phyloP scores from a whole-genome alignment of 2,113 vertebrate species.

The Zapornia atra region DNA sequence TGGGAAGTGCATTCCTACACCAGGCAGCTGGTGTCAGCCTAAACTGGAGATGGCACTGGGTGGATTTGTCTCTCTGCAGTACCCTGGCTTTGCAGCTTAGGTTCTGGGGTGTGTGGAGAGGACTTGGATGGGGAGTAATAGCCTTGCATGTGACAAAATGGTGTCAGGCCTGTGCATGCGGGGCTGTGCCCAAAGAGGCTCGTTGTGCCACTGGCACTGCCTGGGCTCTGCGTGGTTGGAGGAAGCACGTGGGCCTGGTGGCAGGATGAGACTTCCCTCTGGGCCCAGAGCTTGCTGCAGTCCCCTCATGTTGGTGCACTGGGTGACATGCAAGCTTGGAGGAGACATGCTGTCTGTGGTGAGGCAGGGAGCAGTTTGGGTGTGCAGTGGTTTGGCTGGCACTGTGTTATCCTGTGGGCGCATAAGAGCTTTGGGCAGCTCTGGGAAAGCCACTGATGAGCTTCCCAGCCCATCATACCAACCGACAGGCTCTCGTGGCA shows the following conservation, averaged over 20 bases:
- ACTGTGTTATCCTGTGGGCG: not conserved
- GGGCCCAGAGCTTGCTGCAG: not conserved
- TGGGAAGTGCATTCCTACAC: not conserved
- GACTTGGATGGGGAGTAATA: not conserved
- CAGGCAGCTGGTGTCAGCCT: rapidly evolving
- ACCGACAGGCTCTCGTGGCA: rapidly evolving
- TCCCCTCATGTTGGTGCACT: not conserved
- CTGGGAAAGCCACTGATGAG: not conserved
- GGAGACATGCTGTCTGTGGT: not conserved
- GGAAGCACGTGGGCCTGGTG: not conserved
- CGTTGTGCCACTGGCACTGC: rapidly evolving
- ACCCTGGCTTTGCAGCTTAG: not conserved
- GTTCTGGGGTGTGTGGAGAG: not conserved
- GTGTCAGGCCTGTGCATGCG: rapidly evolving
- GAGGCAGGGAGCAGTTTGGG: not conserved
- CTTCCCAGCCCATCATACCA: not conserved
- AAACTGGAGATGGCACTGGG: not conserved
- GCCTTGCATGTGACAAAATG: not conserved
- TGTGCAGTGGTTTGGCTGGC: not conserved
- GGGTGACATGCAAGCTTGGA: not conserved
- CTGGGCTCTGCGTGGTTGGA: not conserved
- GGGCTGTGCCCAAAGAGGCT: not conserved
- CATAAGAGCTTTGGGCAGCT: not conserved
- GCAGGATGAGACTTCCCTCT: not conserved
- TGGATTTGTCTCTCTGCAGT: not conserved